Base-by-base conservation (phyloP, 2,797 vertebrate genomes). In the Sebastes minor region DNA sequence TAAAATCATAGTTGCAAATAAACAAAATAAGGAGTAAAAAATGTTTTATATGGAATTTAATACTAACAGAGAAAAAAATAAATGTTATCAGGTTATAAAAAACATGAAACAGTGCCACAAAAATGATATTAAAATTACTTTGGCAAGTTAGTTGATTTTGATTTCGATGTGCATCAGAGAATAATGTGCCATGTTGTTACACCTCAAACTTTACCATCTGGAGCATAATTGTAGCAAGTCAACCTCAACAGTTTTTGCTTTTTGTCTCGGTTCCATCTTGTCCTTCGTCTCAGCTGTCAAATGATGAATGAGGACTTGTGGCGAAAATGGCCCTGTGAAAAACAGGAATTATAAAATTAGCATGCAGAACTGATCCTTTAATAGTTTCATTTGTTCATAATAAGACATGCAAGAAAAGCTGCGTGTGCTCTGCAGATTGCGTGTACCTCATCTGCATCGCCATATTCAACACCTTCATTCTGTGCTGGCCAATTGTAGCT, bases 261-360 rank as follows among this genome's bases (percentile, higher is more conserved):
- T 70, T 88, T 71, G 77, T 77, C 88, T 69, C 72, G n/a, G 82
- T 85, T 88, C 77, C 80, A 79, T 83, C 77, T 10, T 1, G 20
- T 73, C 65, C 49, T 64, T 80, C 5, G 3, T 77, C 75, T 96
- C 95, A 95, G 86, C 96, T 96, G 88, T 97, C 97, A 99, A 89
- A 99, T 99, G 89, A 99, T 95, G 59, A 99, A 99, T 0, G 99
- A 99, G 8, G 98, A 99, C 93, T 99, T 99, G 95, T 99, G 98
- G 86, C 98, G 97, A 92, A 99, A 99, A 93, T 99, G 97, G 0
- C 98, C 99, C 99, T 99, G 94, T 91, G 88, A 2, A 23, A 89
- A 72, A 69, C 4, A 78, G 22, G 22, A 77, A 32, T 30, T 3
- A 64, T 8, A 27, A 27, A 55, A 35, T 80, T 4, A 74, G 8